Conservation (phyloP, 2,888 invertebrate species). For the Odontocerum albicorne region DNA sequence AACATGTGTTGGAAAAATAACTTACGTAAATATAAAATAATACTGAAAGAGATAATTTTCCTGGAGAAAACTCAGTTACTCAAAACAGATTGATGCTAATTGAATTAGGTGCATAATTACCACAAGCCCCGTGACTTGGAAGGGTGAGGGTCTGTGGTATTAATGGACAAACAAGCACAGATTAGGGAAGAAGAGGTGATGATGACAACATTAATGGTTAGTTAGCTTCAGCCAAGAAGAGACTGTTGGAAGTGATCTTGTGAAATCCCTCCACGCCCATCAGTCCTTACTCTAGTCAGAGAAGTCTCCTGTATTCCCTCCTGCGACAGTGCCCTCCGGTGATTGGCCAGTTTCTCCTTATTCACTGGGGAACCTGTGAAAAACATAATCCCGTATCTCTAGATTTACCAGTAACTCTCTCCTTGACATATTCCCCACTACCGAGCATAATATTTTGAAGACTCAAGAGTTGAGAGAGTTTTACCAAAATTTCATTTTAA, state of each 20-base stretch:
- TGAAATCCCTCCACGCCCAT: slow-evolving; percentile 36
- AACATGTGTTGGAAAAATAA: too few relatives aligned
- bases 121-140: slow-evolving; percentile 14
- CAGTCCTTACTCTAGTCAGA: slow-evolving; percentile 74
- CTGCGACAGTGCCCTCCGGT: slow-evolving; percentile 69
- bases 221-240: slow-evolving; percentile 22
- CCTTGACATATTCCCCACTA: too few relatives aligned
- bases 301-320: slow-evolving; percentile 75
- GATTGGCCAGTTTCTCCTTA: slow-evolving; percentile 79
- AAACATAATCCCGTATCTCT: slow-evolving; percentile 37
- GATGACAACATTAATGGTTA: slow-evolving; percentile 6
- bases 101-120: slow-evolving; percentile 10
- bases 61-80: too few relatives aligned
- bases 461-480: too few relatives aligned
- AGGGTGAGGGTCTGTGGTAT: slow-evolving; percentile 7
- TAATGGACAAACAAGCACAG: slow-evolving; percentile 7
- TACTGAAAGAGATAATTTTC: too few relatives aligned
- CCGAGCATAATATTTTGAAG: too few relatives aligned
- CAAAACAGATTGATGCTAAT: too few relatives aligned
- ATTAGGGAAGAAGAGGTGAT: slow-evolving; percentile 13
- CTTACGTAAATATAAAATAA: too few relatives aligned
- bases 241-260: slow-evolving; percentile 26
- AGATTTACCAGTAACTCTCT: too few relatives aligned
- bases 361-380: slow-evolving; percentile 79
- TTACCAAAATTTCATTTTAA: too few relatives aligned